Conservation (phyloP, 2,797 vertebrate species). For the Periophthalmus magnuspinnatus region DNA sequence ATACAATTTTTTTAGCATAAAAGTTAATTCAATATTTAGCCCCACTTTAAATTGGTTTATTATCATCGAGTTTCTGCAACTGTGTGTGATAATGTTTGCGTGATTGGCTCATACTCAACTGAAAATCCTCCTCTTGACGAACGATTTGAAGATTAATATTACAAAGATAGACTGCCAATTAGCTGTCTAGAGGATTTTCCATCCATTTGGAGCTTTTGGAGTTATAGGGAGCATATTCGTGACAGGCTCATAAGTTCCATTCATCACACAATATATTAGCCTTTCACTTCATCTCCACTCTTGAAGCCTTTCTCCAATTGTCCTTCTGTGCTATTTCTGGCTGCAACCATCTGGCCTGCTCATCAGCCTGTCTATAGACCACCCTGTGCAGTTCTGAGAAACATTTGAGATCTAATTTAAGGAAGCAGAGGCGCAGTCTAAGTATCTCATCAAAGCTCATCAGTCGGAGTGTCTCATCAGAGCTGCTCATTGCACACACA, state of each 20-base stretch:
- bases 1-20: no score
- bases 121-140: no score
- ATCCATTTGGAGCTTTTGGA: not conserved
- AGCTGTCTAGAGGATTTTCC: not conserved
- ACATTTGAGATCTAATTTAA: conserved; percentile 7
- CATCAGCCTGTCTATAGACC: not conserved
- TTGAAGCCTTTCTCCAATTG: not conserved
- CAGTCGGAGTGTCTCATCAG: conserved; percentile 31
- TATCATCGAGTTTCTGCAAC: not conserved
- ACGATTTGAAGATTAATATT: no score
- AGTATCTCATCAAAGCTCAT: conserved; percentile 1
- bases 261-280: not conserved
- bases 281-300: not conserved
- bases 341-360: not conserved
- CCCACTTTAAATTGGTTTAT: no score
- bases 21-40: no score
- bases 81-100: not conserved
- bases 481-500: conserved; percentile 38
- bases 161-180: not conserved
- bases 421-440: not conserved
- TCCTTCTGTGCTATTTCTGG: not conserved
- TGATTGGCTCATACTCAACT: no score
- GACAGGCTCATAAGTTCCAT: not conserved
- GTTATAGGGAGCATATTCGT: not conserved
- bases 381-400: not conserved